These are phyloP conservation scores for Heliconius ismenius DNA, from an alignment of 2,888 invertebrate species.

Conservation along the genomic window DNA sequence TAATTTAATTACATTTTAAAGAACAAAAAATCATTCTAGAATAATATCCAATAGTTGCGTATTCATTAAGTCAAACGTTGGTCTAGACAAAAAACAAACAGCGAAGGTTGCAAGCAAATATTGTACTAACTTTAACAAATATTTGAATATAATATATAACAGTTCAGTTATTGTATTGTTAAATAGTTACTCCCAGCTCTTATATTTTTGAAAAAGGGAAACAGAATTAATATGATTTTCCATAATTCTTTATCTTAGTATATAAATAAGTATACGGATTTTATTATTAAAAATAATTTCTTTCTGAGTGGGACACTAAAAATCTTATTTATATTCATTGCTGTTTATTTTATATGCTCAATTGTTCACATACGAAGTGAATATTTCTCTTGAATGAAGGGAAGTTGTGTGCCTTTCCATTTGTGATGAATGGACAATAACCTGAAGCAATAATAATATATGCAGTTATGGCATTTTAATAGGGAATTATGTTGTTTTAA, in stretches of 20 bases:
- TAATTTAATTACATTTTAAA: neutral
- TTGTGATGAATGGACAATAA: conserved; percentile 77
- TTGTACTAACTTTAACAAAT: conserved; percentile 15
- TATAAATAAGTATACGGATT: neutral
- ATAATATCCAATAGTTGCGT: neutral
- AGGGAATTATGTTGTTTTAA: conserved; percentile 31
- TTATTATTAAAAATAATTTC: conserved; percentile 1
- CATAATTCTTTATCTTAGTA: neutral
- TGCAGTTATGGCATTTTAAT: conserved; percentile 43
- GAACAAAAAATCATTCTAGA: neutral
- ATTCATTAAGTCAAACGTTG: conserved; percentile 4
- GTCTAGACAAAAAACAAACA: conserved; percentile 27
- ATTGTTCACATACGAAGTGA: conserved; percentile 69
- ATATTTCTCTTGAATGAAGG: conserved; percentile 66
- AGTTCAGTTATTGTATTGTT: neutral
- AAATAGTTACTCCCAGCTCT: neutral
- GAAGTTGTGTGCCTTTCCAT: conserved; percentile 63
- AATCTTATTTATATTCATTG: conserved; percentile 75
- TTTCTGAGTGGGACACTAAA: conserved; percentile 43
- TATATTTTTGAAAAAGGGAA: neutral
- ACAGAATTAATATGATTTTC: neutral
- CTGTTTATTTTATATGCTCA: conserved; percentile 57
- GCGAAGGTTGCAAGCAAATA: conserved; percentile 19
- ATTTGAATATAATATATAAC: neutral
- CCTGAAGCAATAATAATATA: conserved; percentile 52